Conservation (phyloP, 2,113 vertebrate species). For the Sminthopsis crassicaudata region DNA sequence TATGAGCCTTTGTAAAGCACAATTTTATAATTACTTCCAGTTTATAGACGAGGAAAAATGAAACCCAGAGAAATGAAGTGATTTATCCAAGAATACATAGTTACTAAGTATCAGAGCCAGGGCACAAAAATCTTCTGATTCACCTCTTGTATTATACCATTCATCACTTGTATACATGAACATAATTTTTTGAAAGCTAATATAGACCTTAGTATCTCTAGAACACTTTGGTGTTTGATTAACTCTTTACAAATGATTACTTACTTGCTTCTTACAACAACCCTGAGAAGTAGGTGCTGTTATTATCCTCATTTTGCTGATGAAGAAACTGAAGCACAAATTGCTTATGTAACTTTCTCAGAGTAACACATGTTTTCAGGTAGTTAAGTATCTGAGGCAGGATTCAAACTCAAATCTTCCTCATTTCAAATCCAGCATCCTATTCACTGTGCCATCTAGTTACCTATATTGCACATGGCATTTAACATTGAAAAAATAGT, state of each 20-base stretch:
- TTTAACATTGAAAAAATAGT: background rate
- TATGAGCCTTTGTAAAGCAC: background rate
- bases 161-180: background rate
- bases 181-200: background rate
- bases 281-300: background rate
- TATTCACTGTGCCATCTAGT: background rate
- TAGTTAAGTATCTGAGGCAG: background rate
- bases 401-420: background rate
- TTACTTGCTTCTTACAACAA: background rate
- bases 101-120: background rate
- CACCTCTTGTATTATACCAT: background rate
- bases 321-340: background rate
- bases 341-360: background rate
- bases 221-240: background rate
- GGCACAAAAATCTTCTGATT: background rate
- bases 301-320: background rate
- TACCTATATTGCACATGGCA: background rate
- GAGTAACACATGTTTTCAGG: background rate
- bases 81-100: background rate
- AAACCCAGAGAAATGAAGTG: background rate
- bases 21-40: background rate
- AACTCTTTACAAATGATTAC: background rate
- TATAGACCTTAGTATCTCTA: background rate
- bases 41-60: background rate
- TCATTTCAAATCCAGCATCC: background rate